Evolutionary conservation across 2,797 vertebrate species (phyloP), one percentile per base, ranked within the genome.

Genomic region (Rhabdomys pumilio): DNA sequence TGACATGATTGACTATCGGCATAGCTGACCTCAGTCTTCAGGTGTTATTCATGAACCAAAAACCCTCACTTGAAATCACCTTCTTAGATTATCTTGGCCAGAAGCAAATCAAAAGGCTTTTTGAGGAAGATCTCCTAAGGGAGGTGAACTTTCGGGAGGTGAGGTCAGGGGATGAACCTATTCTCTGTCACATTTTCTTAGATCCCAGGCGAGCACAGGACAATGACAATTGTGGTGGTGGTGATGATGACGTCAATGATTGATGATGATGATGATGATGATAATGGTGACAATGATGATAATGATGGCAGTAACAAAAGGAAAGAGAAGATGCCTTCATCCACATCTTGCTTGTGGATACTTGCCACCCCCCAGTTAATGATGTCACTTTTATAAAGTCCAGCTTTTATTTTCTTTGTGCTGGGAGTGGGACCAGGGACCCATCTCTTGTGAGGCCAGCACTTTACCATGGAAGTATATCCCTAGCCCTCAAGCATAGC

Each of bases 381-480:
- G 24, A 47, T 92, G 59, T 38, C 90, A n/a, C 61, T 89, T 90
- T 83, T 92, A 89, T 65, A 72, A 90, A 55, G 11, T 38, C 59
- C 13, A 57, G 34, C 22, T 1, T 38, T 85, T 50, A 20, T 14
- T 53, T 77, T 50, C 41, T 75, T 67, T 53, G 19, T 76, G 3
- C 12, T 44, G 24, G 44, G 47, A 41, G 17, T 24, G 4, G 19
- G 41, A 85, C 19, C 67, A 8, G 41, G 31, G 47, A 20, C 8
- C n/a, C 24, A 31, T 5, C 61, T 86, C 6, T 5, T 29, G 15
- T 14, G 53, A 88, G 38, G 38, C 19, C 12, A n/a, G 20, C 22
- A 34, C 84, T 47, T 29, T 59, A 72, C 50, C 75, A 13, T 8
- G 29, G 31, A 80, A 38, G 50, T 3, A 0, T 31, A 67, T 19